Conservation (phyloP, 2,888 invertebrate species). For the Oligia strigilis region DNA sequence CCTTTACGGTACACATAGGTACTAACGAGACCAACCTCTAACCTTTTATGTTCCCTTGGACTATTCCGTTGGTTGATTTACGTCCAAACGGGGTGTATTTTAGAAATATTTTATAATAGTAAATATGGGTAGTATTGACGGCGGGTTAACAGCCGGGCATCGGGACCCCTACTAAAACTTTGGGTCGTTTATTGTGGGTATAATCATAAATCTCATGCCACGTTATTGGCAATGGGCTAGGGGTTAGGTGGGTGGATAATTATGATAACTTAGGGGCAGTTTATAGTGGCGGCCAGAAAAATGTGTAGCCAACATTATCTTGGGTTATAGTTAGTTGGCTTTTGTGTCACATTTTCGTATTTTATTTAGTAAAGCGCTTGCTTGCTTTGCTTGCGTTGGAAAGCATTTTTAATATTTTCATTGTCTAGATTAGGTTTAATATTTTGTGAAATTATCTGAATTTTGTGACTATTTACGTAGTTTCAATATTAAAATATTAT, state of each 20-base stretch:
- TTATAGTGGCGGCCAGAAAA: constrained; percentile 44
- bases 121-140: constrained; percentile 68
- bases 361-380: background rate
- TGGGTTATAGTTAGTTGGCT: constrained; percentile 10
- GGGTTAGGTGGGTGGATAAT: constrained; percentile 73
- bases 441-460: background rate
- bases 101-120: constrained; percentile 67
- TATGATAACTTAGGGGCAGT: constrained; percentile 72
- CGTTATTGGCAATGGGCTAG: constrained; percentile 75
- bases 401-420: background rate
- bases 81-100: constrained; percentile 62
- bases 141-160: constrained; percentile 71
- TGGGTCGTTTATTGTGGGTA: constrained; percentile 76
- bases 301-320: constrained; percentile 32
- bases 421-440: background rate
- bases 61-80: constrained; percentile 64
- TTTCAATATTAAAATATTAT: background rate
- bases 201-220: constrained; percentile 79
- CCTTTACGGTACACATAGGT: constrained; percentile 45
- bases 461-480: background rate
- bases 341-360: background rate
- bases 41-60: constrained; percentile 62
- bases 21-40: constrained; percentile 57
- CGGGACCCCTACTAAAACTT: constrained; percentile 73
- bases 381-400: no score